Conservation (phyloP, 2,113 vertebrate genomes). For the Gopherus evgoodei region DNA sequence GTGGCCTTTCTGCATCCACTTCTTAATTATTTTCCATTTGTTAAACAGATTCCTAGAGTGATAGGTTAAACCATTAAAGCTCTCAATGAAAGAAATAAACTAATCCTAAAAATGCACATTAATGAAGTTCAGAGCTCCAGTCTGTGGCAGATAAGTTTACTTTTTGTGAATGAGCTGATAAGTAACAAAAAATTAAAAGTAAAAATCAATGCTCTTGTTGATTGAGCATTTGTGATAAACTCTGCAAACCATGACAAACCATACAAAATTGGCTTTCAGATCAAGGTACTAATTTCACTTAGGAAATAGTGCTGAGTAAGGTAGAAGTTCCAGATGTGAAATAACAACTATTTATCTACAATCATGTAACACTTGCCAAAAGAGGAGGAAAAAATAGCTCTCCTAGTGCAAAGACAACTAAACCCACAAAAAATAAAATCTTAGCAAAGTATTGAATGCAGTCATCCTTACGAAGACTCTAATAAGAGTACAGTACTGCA, state of each 20-base stretch:
- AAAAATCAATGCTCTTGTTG: background rate
- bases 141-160: background rate
- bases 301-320: background rate
- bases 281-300: background rate
- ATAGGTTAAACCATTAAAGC: background rate
- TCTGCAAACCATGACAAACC: background rate
- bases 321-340: background rate
- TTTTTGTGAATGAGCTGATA: background rate
- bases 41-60: background rate
- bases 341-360: background rate
- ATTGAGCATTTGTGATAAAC: background rate
- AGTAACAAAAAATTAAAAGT: background rate
- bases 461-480: background rate
- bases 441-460: slow-evolving; percentile 14
- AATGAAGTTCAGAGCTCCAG: background rate
- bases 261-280: background rate
- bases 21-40: slow-evolving; percentile 6
- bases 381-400: background rate
- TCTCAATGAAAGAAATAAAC: slow-evolving; percentile 16
- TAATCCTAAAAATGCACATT: background rate
- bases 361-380: background rate
- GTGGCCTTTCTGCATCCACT: background rate
- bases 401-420: background rate
- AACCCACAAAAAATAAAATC: slow-evolving; percentile 30
- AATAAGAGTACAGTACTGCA: slow-evolving; percentile 46